Base-by-base conservation (phyloP, 2,113 vertebrate species). In the Azemiops feae region DNA sequence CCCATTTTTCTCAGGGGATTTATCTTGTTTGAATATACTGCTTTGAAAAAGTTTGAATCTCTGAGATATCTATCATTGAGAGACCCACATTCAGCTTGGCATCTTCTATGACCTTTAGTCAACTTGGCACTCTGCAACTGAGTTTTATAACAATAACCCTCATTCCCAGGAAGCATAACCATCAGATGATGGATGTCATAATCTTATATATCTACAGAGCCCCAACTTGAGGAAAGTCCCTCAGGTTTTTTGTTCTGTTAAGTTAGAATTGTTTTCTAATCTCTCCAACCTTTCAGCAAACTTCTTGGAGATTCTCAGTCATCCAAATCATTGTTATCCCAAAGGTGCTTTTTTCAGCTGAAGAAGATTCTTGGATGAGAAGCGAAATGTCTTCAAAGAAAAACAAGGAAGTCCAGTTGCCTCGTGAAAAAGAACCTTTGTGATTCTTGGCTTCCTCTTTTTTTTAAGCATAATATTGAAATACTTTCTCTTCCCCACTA, bases 401-500 rank as follows among this genome's bases (percentile, higher is more conserved):
- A 50, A 50, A 50, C 47, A 50, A 50, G 47, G 9, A 9, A 50
- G 47, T 50, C 47, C 47, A 50, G 47, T 50, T 50, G 47, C 47
- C 47, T 50, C 1, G 8, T 50, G 47, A 50, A 50, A 50, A 50
- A 50, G 47, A 50, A 50, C 47, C 9, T 9, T 50, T 50, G 47
- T 50, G 47, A 50, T 27, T 52, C 27, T 9, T 50, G n/a, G 7
- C 18, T 81, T 87, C 4, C 34, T 23, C 30, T 45, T 58, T 27
- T 27, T 64, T 57, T 86, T n/a, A 27, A 91, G 10, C 47, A 87
- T 27, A 2, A 4, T 52, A 6, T 50, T 87, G 22, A 30, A 87
- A 1, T 1, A 60, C 91, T 94, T 96, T 85, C 89, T 6, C 0
- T 91, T 94, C 94, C 16, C 96, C 96, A 89, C 94, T 94, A 97